Evolutionary conservation across 2,797 vertebrate genomes (phyloP), one percentile per base, ranked within the genome.

Genomic region (Denticeps clupeoides): DNA sequence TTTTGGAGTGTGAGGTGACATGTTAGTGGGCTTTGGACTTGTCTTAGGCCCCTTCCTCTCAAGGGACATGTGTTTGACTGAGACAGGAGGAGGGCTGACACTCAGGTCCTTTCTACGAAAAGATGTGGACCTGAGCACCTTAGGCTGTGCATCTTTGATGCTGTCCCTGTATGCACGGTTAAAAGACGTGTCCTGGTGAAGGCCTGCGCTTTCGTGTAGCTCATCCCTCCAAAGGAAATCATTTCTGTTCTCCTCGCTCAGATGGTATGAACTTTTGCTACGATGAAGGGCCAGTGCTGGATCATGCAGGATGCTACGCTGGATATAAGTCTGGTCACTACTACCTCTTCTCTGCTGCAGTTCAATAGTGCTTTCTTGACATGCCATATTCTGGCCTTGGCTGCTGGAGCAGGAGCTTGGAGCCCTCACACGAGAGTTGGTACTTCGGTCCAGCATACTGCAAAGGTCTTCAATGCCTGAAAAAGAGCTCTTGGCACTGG

Each of bases 61-160:
- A 13, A 81, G 74, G 12, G 70, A 68, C 56, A 65, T 73, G 46
- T 77, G 62, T 2, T 79, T 66, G n/a, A 44, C 67, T 1, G 67
- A 64, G 0, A 74, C 62, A 0, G 79, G 62, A 1, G 60, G 47
- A 2, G 82, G 64, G 27, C 73, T 82, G 31, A 69, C 71, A 31
- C 63, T 75, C 7, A 89, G 73, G 56, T 90, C 85, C 32, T 73
- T 78, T 46, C 84, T 81, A n/a, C 78, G 78, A 63, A 91, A 92
- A 12, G 91, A 97, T 5, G 89, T 90, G 62, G 91, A 93, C 2
- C 82, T 75, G 26, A 97, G 72, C 9, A 93, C 89, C 27, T 83
- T 86, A 27, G 84, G 80, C 75, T 93, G 91, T 11, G 83, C 87
- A 0, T 89, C 86, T 66, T 93, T 94, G 59, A 93, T 74, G 53